Percentiles rank a stretch among this genome's conserved stretches.
Evolutionary conservation across 2,888 invertebrate genomes (phyloP).

Genomic region (Ischnura elegans): DNA sequence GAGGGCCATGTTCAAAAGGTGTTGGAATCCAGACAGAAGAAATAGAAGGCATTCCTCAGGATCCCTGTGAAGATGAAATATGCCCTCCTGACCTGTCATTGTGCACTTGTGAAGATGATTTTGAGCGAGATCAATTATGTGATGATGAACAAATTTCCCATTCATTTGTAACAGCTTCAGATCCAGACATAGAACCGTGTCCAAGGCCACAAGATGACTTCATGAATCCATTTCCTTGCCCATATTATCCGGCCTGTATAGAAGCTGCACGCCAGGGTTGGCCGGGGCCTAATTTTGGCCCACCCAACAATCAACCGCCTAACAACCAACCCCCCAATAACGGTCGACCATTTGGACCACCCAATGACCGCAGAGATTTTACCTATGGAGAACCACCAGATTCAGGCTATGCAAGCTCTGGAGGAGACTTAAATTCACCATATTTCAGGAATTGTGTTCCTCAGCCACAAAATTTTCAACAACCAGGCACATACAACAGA

Average conservation of each 20-base stretch:
- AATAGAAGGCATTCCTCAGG: background rate
- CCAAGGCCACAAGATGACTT: constrained; percentile 25
- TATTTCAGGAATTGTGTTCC: background rate
- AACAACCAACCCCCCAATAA: background rate
- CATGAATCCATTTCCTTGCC: constrained; percentile 2
- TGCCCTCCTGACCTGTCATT: background rate
- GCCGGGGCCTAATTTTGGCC: background rate
- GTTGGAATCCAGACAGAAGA: background rate
- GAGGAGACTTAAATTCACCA: background rate
- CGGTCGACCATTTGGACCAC: background rate
- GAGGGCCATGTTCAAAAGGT: background rate
- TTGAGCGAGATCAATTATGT: background rate
- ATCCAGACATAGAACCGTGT: background rate
- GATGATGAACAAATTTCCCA: background rate
- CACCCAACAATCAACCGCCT: background rate
- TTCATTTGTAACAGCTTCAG: background rate
- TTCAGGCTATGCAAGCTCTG: background rate
- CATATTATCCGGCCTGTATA: constrained; percentile 7
- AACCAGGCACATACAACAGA: background rate
- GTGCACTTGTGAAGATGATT: background rate
- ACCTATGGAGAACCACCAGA: background rate
- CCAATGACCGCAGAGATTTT: background rate
- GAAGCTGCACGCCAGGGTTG: background rate
- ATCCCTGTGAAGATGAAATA: background rate
- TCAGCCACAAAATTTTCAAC: background rate